phyloP scores from a whole-genome alignment of 1,140 invertebrate genomes.

The Diploscapter pachys region DNA sequence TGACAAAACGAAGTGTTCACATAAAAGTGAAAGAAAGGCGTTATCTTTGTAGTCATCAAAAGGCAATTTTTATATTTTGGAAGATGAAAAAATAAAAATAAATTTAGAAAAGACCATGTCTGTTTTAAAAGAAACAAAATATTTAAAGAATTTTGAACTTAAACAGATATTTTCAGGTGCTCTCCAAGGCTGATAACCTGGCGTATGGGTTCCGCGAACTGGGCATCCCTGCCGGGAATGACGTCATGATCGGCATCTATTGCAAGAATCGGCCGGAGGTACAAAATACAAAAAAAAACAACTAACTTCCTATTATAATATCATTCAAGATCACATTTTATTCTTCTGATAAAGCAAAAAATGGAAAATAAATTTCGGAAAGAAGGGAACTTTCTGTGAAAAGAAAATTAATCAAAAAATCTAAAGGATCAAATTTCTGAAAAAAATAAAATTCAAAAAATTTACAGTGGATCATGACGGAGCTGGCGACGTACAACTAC shows the following conservation, averaged over 20 bases:
- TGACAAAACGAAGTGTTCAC: no score
- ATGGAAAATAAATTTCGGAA: no score
- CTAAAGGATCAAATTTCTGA: not conserved
- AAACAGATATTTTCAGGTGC: not conserved
- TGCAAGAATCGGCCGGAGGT: slow-evolving; percentile 63
- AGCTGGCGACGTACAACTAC: slow-evolving; percentile 63
- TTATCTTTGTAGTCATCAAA: no score
- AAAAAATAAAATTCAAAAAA: no score
- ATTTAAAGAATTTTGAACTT: not conserved
- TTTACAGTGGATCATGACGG: slow-evolving; percentile 58
- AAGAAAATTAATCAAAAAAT: slow-evolving; percentile 1
- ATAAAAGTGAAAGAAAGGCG: no score
- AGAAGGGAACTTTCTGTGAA: not conserved
- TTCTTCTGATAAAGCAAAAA: no score
- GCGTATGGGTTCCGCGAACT: slow-evolving; percentile 51
- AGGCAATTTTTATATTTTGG: no score
- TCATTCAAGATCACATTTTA: no score
- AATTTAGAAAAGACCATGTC: no score
- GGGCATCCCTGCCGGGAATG: slow-evolving; percentile 58
- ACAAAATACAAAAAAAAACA: not conserved
- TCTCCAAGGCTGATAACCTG: not conserved
- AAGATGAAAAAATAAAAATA: no score
- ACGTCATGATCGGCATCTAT: slow-evolving; percentile 59
- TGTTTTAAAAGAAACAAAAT: no score
- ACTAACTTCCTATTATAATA: no score